These are phyloP conservation scores for Pygoscelis antarcticus DNA, from an alignment of 2,113 vertebrate genomes.

Conservation along the genomic window DNA sequence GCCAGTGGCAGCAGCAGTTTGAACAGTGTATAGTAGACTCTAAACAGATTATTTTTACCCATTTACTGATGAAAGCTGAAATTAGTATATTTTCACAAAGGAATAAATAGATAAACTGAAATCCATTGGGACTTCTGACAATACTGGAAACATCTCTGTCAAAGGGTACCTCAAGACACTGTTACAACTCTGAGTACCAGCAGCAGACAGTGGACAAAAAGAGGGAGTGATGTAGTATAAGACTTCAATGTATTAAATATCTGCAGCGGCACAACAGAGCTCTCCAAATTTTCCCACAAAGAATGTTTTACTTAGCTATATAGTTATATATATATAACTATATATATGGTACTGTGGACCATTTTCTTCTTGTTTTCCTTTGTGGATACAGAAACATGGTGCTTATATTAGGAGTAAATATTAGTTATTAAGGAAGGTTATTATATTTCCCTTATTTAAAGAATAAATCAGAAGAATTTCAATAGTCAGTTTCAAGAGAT, in stretches of 20 bases:
- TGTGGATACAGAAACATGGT: not conserved
- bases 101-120: not conserved
- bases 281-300: not conserved
- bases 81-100: not conserved
- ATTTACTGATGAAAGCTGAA: not conserved
- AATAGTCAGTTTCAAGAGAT: not conserved
- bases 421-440: not conserved
- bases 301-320: not conserved
- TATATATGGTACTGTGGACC: not conserved
- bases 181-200: not conserved
- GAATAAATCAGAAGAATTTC: not conserved
- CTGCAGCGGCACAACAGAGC: rapidly evolving
- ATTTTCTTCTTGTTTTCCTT: not conserved
- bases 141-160: not conserved
- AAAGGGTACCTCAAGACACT: not conserved
- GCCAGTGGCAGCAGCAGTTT: not conserved
- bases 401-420: not conserved
- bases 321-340: too few species aligned
- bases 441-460: not conserved
- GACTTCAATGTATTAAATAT: not conserved
- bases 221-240: not conserved
- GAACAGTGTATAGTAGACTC: not conserved
- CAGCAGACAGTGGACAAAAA: not conserved
- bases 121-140: not conserved
- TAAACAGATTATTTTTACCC: not conserved